These are phyloP conservation scores for Caenorhabditis inopinata DNA, from an alignment of 1,140 invertebrate genomes.

Conservation along the genomic window DNA sequence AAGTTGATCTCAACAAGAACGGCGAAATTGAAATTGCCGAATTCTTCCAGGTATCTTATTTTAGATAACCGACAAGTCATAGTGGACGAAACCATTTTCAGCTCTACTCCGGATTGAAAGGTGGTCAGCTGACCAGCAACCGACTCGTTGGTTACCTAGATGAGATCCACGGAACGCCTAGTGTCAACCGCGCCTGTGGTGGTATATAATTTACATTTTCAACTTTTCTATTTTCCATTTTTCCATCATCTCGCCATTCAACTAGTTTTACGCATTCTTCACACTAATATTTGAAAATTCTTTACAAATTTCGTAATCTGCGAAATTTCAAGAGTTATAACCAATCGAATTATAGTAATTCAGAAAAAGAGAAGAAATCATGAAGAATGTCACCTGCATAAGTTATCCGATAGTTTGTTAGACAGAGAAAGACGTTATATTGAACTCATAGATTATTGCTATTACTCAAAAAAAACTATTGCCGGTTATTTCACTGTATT, in stretches of 20 bases:
- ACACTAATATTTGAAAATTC: too few species aligned
- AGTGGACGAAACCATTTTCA: conserved; percentile 46
- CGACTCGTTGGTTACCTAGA: conserved; percentile 63
- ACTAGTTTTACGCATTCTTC: neutral
- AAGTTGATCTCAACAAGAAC: conserved; percentile 99
- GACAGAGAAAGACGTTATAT: too few species aligned
- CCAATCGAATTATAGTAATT: conserved; percentile 21
- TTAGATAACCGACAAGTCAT: neutral
- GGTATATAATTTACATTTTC: conserved; percentile 35
- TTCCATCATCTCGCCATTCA: neutral
- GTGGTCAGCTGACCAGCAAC: conserved; percentile 63
- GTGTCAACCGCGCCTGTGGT: conserved; percentile 39
- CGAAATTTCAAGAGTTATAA: too few species aligned
- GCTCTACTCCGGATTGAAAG: conserved; percentile 64
- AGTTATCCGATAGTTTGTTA: too few species aligned
- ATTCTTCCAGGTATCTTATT: conserved; percentile 97
- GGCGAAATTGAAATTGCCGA: conserved; percentile 97
- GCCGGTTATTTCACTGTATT: too few species aligned
- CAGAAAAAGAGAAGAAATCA: neutral
- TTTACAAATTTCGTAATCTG: too few species aligned
- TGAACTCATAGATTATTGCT: too few species aligned
- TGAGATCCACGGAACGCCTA: conserved; percentile 54
- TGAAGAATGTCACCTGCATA: too few species aligned
- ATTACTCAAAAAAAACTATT: too few species aligned
- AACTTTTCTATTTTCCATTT: neutral